Conservation (phyloP, 2,113 vertebrate species). For the Isichthys henryi region DNA sequence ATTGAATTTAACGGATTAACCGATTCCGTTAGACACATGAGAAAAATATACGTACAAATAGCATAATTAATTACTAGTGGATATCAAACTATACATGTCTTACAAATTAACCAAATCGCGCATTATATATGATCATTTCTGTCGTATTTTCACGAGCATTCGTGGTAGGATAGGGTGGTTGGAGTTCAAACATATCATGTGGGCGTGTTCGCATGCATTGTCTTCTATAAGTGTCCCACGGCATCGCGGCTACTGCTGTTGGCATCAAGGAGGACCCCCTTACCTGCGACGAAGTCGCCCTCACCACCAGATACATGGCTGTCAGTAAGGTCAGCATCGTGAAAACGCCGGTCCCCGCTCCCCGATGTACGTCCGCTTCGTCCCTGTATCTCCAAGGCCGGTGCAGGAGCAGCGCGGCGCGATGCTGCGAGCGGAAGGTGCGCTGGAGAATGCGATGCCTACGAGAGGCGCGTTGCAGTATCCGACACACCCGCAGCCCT, state of each 20-base stretch:
- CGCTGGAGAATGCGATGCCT: conserved; percentile 14
- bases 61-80: not conserved
- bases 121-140: not conserved
- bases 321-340: conserved; percentile 61
- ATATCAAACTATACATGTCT: not conserved
- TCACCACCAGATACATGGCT: conserved; percentile 62
- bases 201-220: conserved; percentile 3
- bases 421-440: conserved; percentile 7
- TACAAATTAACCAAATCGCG: not conserved
- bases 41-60: not conserved
- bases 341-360: conserved; percentile 15
- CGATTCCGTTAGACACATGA: not conserved
- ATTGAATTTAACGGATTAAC: not conserved
- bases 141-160: not conserved
- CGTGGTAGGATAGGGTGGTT: not conserved
- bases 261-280: conserved; percentile 33
- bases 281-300: conserved; percentile 55
- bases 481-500: conserved; percentile 20
- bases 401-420: not conserved
- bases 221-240: not conserved
- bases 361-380: conserved; percentile 11
- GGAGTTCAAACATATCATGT: not conserved
- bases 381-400: not conserved
- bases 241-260: not conserved
- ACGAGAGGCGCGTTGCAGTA: conserved; percentile 25